Evolutionary conservation across 2,888 invertebrate genomes (phyloP), one percentile per base, ranked within the genome.

Genomic region (Meghimatium bilineatum): DNA sequence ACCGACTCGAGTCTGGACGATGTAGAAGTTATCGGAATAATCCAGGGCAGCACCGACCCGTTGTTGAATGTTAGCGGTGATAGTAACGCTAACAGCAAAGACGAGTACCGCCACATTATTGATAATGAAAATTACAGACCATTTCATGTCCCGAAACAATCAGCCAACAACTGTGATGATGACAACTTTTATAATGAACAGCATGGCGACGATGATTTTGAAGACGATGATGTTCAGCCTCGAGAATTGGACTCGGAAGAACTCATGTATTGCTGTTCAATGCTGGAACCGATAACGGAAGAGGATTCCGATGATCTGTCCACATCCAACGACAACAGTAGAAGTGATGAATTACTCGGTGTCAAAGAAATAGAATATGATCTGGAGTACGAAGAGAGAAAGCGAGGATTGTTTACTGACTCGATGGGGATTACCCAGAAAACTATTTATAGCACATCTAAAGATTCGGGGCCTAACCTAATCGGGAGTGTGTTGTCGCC

Each of bases 211-310:
- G 60, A 63, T n/a, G 56, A 71, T 38, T 75, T 34, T n/a, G 86
- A 86, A 23, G 84, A 87, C 36, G 88, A 88, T 17, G 87, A 85
- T 23, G 80, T 75, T 26, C 82, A 88, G n/a, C 88, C 88, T 1
- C 74, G 86, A 32, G 88, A 85, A 32, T 69, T 88, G 1, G 89
- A 90, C 77, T 89, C 89, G 8, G 90, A 90, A 75, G 89, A 90
- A 49, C 89, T 91, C 34, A 86, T 89, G 38, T 91, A 86, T 74
- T 86, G 85, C 56, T 86, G 86, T 23, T 85, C 85, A 1, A 72
- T 87, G 69, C 83, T 92, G 56, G 92, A 91, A 78, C 90, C 92
- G 0, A 92, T 92, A 10, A 88, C 90, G 80, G 92, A 92, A 78
- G 92, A 91, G 71, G 89, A 88, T 81, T 89, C 89, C 3, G 89